Base-by-base conservation (phyloP, 2,888 invertebrate species). In the Ichneumoninae sp. region DNA sequence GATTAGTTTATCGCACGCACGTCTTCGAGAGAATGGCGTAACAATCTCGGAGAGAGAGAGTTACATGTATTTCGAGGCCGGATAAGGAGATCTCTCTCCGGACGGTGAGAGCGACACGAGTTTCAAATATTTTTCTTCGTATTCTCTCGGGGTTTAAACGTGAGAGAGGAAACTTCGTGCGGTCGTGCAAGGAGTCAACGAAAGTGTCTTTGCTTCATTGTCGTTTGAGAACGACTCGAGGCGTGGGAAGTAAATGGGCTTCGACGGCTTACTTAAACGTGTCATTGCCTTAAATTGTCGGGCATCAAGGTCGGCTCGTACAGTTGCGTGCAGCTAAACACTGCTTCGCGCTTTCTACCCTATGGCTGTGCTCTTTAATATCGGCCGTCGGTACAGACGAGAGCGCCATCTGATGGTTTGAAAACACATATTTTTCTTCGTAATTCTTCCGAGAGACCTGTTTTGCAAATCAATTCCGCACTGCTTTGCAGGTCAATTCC, bases 61-160 rank as follows among this genome's bases (percentile, higher is more conserved):
- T 69, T 33, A n/a, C 26, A 50, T 7, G 1, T 16, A 52, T 44
- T 44, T 40, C 16, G 50, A 16, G 8, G 52, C 6, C 33, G 36
- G 50, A 47, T 63, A 78, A 70, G 70, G 47, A 19, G 71, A 79
- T 52, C 52, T 50, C 26, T 71, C 52, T 65, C 26, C 3, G 22
- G 10, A 6, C 79, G 50, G 65, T 30, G 40, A 30, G 19, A 78
- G 77, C 71, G 79, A 79, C 65, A 16, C 63, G 3, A 52, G 26
- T 47, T 19, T 40, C n/a, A 22, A 10, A 47, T 47, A 4, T 4
- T 30, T 74, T 54, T 4, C 3, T 7, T 47, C 0, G 44, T 16
- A 4, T 16, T 16, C 3, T 16, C 1, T 33, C 22, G 19, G 5
- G 22, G n/a, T 22, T 8, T 7, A 22, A 22, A 22, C 22, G 7